Evolutionary conservation across 2,888 invertebrate species (phyloP).

Genomic region (Lasioglossum leucozonium): DNA sequence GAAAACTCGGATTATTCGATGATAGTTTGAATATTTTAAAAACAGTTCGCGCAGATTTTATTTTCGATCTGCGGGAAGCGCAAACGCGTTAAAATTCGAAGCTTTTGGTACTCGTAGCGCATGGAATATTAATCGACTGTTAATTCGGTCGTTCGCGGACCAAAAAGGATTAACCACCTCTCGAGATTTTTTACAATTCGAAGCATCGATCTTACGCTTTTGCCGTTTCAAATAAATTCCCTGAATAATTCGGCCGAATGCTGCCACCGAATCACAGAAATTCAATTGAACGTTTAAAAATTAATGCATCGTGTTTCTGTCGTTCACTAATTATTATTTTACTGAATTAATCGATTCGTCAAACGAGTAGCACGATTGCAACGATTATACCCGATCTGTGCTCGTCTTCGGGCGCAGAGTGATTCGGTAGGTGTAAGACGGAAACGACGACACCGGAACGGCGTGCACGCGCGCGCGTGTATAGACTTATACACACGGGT

Average conservation of each 20-base stretch:
- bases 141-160: not conserved
- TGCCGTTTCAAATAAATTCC: not conserved
- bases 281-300: not conserved
- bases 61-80: not conserved
- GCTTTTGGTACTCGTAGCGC: not conserved
- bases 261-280: not conserved
- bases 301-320: not conserved
- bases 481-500: slow-evolving; percentile 55
- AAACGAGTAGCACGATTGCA: not conserved
- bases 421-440: slow-evolving; percentile 13
- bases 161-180: not conserved
- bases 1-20: not conserved
- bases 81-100: not conserved
- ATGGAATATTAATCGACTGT: not conserved
- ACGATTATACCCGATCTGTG: not conserved
- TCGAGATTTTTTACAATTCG: not conserved
- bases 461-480: slow-evolving; percentile 12
- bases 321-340: not conserved
- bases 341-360: too few relatives aligned
- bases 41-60: not conserved
- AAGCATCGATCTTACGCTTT: not conserved
- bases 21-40: not conserved
- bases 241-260: too few relatives aligned
- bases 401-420: not conserved
- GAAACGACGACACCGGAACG: not conserved